Base-by-base conservation (phyloP, 1,140 invertebrate genomes). In the Halictus rubicundus region DNA sequence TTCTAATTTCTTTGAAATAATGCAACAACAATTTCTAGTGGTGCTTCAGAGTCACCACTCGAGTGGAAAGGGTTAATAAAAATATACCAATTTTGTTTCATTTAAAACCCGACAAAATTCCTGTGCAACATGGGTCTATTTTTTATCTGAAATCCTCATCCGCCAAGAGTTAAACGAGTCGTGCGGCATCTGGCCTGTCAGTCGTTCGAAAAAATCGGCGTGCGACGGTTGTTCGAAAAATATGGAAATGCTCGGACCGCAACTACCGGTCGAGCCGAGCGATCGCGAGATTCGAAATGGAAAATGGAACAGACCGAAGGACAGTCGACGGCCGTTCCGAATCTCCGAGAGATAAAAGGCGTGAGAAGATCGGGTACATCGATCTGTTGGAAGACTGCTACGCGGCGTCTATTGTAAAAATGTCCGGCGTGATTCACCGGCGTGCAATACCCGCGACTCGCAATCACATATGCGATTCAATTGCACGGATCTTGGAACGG, bases 281-380 rank as follows among this genome's bases (percentile, higher is more conserved):
- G 49, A 77, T 77, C 39, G 70, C 2, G n/a, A 10, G 10, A 4
- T 9, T 19, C 23, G 14, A 78, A 71, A 63, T 52, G 75, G 75
- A 54, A 78, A 71, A 63, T 63, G 75, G 75, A 54, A 77, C 57
- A 10, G 16, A 2, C 12, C 66, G 65, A 77, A 77, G 57, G 60
- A 72, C 59, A 60, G 19, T 9, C 23, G 23, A 78, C 54, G 39
- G 42, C 57, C 23, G 10, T 42, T 54, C 10, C 12, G 39, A 68
- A n/a, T n/a, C 8, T 21, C 10, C 2, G 9, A 25, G 9, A 68
- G 49, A 54, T 25, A 16, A 52, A 70, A 70, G 5, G 21, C 64
- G n/a, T 66, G 39, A n/a, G 39, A 59, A 32, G 27, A 49, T 57
- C 54, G 49, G 16, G 21, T n/a, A 54, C 42, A 46, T 46, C 49